Conservation (phyloP, 2,797 vertebrate species). For the Squalus acanthias region DNA sequence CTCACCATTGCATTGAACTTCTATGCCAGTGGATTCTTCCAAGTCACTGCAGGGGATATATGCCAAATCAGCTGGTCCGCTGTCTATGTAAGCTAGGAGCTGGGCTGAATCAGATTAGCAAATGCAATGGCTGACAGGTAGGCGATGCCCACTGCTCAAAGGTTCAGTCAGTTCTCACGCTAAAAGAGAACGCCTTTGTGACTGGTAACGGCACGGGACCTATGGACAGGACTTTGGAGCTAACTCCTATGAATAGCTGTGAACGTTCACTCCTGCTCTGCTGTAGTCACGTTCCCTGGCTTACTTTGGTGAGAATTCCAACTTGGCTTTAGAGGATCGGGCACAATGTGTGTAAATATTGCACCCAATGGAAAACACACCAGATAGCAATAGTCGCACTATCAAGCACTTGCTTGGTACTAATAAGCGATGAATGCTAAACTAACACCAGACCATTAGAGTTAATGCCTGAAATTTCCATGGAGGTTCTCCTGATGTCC, state of each 20-base stretch:
- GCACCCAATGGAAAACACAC: neutral
- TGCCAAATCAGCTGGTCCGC: no score
- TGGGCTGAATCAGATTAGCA: neutral
- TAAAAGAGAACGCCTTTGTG: no score
- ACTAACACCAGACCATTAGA: neutral
- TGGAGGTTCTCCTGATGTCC: neutral
- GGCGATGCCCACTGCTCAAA: no score
- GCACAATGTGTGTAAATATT: neutral
- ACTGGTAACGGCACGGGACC: no score
- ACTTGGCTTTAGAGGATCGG: neutral
- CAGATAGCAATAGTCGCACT: neutral
- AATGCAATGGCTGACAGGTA: no score
- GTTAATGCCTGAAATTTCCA: neutral
- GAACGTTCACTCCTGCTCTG: neutral
- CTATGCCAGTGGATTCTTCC: no score
- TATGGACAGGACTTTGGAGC: no score
- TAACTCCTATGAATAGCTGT: neutral
- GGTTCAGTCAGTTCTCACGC: no score
- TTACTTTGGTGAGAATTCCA: neutral
- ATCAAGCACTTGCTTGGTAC: neutral
- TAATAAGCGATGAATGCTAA: neutral
- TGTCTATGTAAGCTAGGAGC: no score
- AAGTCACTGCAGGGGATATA: no score
- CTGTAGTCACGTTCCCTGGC: neutral
- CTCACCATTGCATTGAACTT: no score